phyloP scores from a whole-genome alignment of 1,140 invertebrate species.

The Drosophila nannoptera region DNA sequence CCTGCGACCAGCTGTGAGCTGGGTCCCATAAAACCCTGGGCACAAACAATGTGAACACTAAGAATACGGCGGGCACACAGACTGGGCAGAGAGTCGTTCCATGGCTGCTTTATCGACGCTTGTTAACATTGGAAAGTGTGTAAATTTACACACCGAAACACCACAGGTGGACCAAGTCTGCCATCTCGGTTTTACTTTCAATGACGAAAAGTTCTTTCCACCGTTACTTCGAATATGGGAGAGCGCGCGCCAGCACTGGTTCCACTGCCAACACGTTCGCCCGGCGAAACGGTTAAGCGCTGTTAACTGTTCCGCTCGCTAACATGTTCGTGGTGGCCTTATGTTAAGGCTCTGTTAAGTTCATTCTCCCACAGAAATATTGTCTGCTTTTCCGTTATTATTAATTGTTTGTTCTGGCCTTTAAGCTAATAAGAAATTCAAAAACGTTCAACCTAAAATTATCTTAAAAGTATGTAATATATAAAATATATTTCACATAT shows the following conservation, averaged over 20 bases:
- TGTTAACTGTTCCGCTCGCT: slow-evolving; percentile 19
- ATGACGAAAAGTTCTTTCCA: slow-evolving; percentile 34
- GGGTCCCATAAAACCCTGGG: slow-evolving; percentile 28
- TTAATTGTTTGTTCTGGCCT: too few species aligned
- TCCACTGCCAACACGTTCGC: slow-evolving; percentile 23
- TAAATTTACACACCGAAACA: slow-evolving; percentile 65
- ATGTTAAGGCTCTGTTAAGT: slow-evolving; percentile 5
- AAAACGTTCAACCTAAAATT: too few species aligned
- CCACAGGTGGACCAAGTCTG: slow-evolving; percentile 41
- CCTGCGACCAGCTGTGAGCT: slow-evolving; percentile 27
- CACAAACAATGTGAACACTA: slow-evolving; percentile 11
- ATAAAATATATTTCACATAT: too few species aligned
- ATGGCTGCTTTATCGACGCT: slow-evolving; percentile 59
- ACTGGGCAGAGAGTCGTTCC: slow-evolving; percentile 40
- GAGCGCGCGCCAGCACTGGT: neutral
- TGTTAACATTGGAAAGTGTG: slow-evolving; percentile 68
- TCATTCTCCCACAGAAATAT: neutral
- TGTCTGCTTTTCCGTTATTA: too few species aligned
- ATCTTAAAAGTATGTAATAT: too few species aligned
- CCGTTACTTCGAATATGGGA: slow-evolving; percentile 13
- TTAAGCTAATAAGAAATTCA: too few species aligned
- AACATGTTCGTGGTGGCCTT: neutral
- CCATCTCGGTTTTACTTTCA: slow-evolving; percentile 62
- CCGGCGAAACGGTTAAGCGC: slow-evolving; percentile 17
- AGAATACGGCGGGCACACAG: neutral